Percentiles rank a stretch among this genome's conserved stretches.
Conservation (phyloP, 2,888 invertebrate species). For the Drosophila kanekoi region DNA sequence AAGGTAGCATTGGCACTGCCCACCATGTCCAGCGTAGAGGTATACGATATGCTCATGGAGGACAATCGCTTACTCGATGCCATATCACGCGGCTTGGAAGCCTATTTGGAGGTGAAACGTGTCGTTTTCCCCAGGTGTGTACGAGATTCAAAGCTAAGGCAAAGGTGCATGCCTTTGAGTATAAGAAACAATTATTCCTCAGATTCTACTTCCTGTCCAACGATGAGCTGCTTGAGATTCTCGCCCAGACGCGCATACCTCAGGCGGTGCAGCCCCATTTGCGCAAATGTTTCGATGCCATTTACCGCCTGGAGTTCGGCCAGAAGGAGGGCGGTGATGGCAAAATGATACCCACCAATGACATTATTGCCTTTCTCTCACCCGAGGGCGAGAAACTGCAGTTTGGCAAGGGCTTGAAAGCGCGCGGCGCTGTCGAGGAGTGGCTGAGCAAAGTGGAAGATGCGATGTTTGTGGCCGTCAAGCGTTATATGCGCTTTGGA, state of each 20-base stretch:
- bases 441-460: slow-evolving; percentile 97
- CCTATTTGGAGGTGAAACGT: slow-evolving; percentile 94
- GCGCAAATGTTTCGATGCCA: slow-evolving; percentile 95
- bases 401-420: slow-evolving; percentile 92
- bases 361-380: slow-evolving; percentile 95
- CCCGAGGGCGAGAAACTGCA: slow-evolving; percentile 94
- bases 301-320: slow-evolving; percentile 91
- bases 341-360: slow-evolving; percentile 89
- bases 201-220: slow-evolving; percentile 95
- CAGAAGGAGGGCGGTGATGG: slow-evolving; percentile 87
- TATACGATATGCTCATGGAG: slow-evolving; percentile 89
- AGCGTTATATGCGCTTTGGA: slow-evolving; percentile 90
- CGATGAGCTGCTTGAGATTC: slow-evolving; percentile 94
- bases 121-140: slow-evolving; percentile 91
- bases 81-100: slow-evolving; percentile 95
- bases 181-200: too few species aligned
- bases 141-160: background rate
- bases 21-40: slow-evolving; percentile 90
- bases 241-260: slow-evolving; percentile 95
- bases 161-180: too few species aligned
- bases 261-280: slow-evolving; percentile 96
- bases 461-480: slow-evolving; percentile 93
- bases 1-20: slow-evolving; percentile 93
- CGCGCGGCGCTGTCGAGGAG: slow-evolving; percentile 95
- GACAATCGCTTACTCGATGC: slow-evolving; percentile 93